phyloP scores from a whole-genome alignment of 2,113 vertebrate species.

The Perca schrenkii region DNA sequence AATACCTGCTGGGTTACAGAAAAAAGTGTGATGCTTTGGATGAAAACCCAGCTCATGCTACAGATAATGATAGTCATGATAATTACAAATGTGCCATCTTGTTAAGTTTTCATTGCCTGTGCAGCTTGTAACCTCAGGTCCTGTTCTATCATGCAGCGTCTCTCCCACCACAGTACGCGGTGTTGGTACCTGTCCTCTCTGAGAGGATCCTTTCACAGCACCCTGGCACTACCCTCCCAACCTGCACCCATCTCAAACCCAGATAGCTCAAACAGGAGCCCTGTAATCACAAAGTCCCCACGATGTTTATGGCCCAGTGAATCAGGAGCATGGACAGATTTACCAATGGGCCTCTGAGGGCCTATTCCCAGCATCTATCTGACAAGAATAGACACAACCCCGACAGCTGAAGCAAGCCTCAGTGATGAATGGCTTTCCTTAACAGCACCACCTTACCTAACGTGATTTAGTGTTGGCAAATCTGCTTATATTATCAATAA shows the following conservation, averaged over 20 bases:
- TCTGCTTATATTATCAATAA: conserved; percentile 48
- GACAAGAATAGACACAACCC: conserved; percentile 77
- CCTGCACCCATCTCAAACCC: conserved; percentile 62
- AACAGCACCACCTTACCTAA: conserved; percentile 36
- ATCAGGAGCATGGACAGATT: conserved; percentile 78
- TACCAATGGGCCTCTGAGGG: conserved; percentile 73
- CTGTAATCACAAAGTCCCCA: conserved; percentile 78
- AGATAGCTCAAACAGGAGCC: conserved; percentile 50
- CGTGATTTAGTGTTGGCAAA: conserved; percentile 30
- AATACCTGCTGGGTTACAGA: conserved; percentile 76
- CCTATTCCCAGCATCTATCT: conserved; percentile 69
- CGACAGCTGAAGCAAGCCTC: conserved; percentile 61
- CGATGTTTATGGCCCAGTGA: conserved; percentile 78
- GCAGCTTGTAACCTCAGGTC: conserved; percentile 74
- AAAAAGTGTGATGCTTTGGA: conserved; percentile 58
- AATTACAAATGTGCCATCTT: conserved; percentile 83
- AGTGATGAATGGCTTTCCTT: conserved; percentile 67
- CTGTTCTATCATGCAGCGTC: conserved; percentile 69
- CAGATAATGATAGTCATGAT: conserved; percentile 81
- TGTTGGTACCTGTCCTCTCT: conserved; percentile 72
- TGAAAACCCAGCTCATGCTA: conserved; percentile 68
- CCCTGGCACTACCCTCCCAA: conserved; percentile 42
- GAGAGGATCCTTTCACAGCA: conserved; percentile 61
- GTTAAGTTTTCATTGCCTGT: conserved; percentile 79
- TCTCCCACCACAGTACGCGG: conserved; percentile 37